Evolutionary conservation across 1,140 invertebrate genomes (phyloP), one percentile per base, ranked within the genome.

Genomic region (Drosophila sucinea): DNA sequence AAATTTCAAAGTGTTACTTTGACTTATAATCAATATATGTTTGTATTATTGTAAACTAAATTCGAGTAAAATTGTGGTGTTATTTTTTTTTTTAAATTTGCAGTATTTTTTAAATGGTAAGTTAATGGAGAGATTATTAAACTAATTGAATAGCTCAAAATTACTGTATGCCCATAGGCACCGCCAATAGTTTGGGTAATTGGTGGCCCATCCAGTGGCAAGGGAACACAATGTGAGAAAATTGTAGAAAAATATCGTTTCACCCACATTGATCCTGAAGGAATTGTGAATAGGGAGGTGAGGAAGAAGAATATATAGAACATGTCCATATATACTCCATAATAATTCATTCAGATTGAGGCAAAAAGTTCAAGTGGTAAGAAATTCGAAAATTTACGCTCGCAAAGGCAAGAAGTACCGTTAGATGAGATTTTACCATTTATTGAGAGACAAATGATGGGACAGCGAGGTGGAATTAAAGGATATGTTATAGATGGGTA

Each of bases 401-500:
- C n/a, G 3, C 11, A 7, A 0, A 71, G 65, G 0, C 1, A 25
- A 1, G 17, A 66, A 3, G 38, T 75, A 1, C 60, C 67, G 1
- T 2, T 79, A 10, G 1, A 3, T 0, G 40, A 72, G 1, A 55
- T 79, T n/a, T 1, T 79, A 10, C 67, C 64, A 1, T 1, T 82
- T 7, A 33, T 82, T 11, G 67, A 69, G 1, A 32, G 41, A 6
- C 38, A 63, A 17, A 2, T 70, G 4, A 60, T 74, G 40, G 10
- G 17, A 1, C 60, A 44, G 4, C 25, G 41, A n/a, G 33, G 25
- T 1, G 51, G 5, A 1, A 1, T 62, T 0, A 63, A 61, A 1
- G 79, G 80, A 1, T 44, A 63, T 5, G 30, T 82, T 7, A 71
- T 82, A 44, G 79, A 82, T 67, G 80, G 80, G 80, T 82, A 63